Conservation (phyloP, 2,113 vertebrate genomes). For the Jacana jacana region DNA sequence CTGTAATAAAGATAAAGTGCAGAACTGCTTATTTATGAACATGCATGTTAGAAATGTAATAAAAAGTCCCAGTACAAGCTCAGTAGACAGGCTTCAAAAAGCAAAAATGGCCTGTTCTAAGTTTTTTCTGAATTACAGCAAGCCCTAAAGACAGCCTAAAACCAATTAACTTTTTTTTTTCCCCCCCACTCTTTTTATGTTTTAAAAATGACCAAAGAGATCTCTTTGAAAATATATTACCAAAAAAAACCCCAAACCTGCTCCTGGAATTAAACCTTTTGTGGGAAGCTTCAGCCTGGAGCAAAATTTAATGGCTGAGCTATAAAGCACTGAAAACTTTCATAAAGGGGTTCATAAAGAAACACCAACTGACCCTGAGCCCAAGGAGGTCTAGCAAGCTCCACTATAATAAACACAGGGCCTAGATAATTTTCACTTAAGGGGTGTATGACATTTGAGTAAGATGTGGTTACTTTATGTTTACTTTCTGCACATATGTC, state of each 20-base stretch:
- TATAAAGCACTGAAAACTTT: conserved; percentile 58
- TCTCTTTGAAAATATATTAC: conserved; percentile 38
- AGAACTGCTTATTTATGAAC: conserved; percentile 9
- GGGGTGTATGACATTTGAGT: conserved; percentile 27
- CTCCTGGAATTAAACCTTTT: conserved; percentile 46
- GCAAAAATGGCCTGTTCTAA: neutral
- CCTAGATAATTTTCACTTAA: conserved; percentile 38
- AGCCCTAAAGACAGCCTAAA: conserved; percentile 21
- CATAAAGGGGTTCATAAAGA: conserved; percentile 64
- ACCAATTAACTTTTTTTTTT: neutral
- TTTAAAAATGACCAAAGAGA: conserved; percentile 42
- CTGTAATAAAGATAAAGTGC: neutral
- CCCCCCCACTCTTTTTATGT: conserved; percentile 7
- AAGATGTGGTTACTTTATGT: conserved; percentile 20
- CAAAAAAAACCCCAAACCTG: neutral
- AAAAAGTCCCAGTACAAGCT: neutral
- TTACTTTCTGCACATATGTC: neutral
- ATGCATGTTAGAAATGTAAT: neutral
- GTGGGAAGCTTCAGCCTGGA: conserved; percentile 46
- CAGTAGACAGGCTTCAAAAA: neutral
- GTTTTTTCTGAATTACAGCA: conserved; percentile 16
- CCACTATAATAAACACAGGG: conserved; percentile 14
- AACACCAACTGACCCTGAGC: conserved; percentile 51
- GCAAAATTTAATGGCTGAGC: conserved; percentile 52
- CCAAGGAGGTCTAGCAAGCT: conserved; percentile 25